These are phyloP conservation scores for Mus minutoides DNA, from an alignment of 2,797 vertebrate genomes.

Conservation along the genomic window DNA sequence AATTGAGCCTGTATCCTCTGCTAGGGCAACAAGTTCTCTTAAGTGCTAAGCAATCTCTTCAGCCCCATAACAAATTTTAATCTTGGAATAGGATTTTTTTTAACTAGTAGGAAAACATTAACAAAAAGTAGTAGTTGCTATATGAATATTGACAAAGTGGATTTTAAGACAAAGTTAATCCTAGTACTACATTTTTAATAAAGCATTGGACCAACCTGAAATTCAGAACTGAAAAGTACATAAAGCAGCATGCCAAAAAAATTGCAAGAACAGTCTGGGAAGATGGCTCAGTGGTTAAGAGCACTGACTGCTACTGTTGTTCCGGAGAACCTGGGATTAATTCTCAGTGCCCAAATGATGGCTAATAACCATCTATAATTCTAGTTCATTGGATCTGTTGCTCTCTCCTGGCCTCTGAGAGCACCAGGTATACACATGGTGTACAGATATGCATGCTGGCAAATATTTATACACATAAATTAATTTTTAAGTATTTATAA, in stretches of 20 bases:
- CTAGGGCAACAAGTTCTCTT: background rate
- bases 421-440: background rate
- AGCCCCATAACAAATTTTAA: background rate
- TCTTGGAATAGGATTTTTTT: background rate
- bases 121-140: background rate
- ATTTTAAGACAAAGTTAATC: background rate
- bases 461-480: background rate
- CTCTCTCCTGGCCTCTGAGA: background rate
- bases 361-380: background rate
- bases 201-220: background rate
- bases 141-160: background rate
- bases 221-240: background rate
- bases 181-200: background rate
- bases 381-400: background rate
- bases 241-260: background rate
- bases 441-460: background rate
- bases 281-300: background rate
- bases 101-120: background rate
- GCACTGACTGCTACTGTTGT: background rate
- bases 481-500: background rate
- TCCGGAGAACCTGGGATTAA: background rate
- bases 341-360: background rate
- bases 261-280: background rate
- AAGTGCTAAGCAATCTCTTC: background rate
- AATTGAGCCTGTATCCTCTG: background rate